Evolutionary conservation across 2,888 invertebrate species (phyloP).

Genomic region (Idaea biselata): DNA sequence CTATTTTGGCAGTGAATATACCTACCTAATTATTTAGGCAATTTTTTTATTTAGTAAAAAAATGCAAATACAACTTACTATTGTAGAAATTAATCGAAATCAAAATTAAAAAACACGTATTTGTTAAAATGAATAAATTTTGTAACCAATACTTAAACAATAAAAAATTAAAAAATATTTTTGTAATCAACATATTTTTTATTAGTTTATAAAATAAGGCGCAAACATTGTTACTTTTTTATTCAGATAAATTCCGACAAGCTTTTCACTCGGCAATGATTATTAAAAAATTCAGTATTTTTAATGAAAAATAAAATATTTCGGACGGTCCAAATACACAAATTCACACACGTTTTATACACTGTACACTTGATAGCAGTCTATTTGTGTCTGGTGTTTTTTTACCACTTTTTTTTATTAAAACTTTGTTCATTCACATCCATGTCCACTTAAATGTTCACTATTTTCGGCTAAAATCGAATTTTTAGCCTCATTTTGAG

Average conservation of each 20-base stretch:
- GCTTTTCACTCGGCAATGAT: neutral
- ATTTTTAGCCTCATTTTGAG: slow-evolving; percentile 7
- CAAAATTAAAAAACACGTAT: too few species aligned
- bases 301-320: slow-evolving; percentile 7
- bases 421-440: slow-evolving; percentile 40
- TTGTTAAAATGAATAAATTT: too few species aligned
- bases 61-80: neutral
- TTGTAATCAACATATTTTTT: too few species aligned
- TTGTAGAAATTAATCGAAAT: too few species aligned
- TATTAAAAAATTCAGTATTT: neutral
- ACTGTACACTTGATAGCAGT: slow-evolving; percentile 24
- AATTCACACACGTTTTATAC: slow-evolving; percentile 22
- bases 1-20: neutral
- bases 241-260: too few species aligned
- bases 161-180: too few species aligned
- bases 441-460: slow-evolving; percentile 46
- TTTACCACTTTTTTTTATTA: too few species aligned
- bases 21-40: neutral
- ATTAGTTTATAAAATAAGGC: too few species aligned
- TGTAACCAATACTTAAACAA: neutral
- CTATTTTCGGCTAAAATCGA: slow-evolving; percentile 51
- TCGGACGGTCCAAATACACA: slow-evolving; percentile 28
- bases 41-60: neutral
- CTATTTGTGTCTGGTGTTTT: slow-evolving; percentile 14
- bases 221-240: too few species aligned